Evolutionary conservation across 2,113 vertebrate species (phyloP).

Genomic region (Formicarius rufipectus): DNA sequence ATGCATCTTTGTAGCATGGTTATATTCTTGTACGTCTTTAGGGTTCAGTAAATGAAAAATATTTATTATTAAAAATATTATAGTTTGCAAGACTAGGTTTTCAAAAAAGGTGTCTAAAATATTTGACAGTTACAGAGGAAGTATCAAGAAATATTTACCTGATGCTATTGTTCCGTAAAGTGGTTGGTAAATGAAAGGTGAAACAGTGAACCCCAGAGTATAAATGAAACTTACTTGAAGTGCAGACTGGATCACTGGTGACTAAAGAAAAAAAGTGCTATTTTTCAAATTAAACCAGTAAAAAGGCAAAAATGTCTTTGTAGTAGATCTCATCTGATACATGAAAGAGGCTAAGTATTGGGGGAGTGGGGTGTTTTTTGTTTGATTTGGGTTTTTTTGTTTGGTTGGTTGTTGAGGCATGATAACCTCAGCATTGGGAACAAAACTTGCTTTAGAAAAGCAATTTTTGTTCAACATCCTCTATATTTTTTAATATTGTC

Average conservation of each 20-base stretch:
- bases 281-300: background rate
- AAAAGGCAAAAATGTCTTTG: background rate
- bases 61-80: background rate
- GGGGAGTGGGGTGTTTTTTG: background rate
- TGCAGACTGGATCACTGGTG: background rate
- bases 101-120: background rate
- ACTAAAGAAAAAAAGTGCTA: accelerated
- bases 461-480: background rate
- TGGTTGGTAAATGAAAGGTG: background rate
- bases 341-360: background rate
- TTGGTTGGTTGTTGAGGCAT: background rate
- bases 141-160: background rate
- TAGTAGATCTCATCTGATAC: background rate
- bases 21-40: background rate
- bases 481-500: background rate
- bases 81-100: background rate
- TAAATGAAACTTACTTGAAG: background rate
- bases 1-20: background rate
- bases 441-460: background rate
- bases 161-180: background rate
- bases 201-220: background rate
- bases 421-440: background rate
- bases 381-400: background rate
- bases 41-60: background rate
- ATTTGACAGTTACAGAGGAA: background rate